Percentiles rank a stretch among this genome's conserved stretches.
Conservation (phyloP, 1,140 invertebrate genomes). For the Conus betulinus region DNA sequence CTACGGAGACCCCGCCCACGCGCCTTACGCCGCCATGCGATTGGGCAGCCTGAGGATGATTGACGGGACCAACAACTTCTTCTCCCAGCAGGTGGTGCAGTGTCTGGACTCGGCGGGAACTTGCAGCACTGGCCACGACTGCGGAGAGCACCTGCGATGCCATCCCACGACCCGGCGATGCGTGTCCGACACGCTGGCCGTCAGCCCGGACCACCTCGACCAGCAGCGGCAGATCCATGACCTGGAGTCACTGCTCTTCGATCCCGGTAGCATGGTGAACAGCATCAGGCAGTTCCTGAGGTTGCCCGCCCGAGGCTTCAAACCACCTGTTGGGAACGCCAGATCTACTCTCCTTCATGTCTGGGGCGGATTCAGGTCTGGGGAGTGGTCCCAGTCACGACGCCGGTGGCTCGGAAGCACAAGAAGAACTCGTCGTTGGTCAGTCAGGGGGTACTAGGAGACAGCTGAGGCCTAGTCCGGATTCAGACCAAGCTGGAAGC, state of each 20-base stretch:
- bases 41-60: constrained; percentile 45
- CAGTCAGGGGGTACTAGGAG: neutral
- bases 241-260: neutral
- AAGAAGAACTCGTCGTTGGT: neutral
- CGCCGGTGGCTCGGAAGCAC: too few species aligned
- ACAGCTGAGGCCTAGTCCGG: neutral
- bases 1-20: constrained; percentile 40
- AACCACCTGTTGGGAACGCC: constrained; percentile 18
- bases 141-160: constrained; percentile 45
- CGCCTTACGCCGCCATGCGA: constrained; percentile 46
- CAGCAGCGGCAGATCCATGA: neutral
- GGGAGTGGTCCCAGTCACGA: too few species aligned
- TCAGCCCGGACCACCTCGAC: neutral
- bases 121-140: constrained; percentile 37
- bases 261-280: neutral
- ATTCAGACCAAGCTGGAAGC: neutral
- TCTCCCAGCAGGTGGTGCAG: constrained; percentile 26
- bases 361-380: neutral
- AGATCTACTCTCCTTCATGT: neutral
- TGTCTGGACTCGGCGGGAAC: constrained; percentile 34
- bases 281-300: neutral
- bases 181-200: constrained; percentile 38
- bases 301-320: constrained; percentile 13
- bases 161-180: constrained; percentile 33
- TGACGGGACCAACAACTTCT: constrained; percentile 44